Evolutionary conservation across 1,140 invertebrate genomes (phyloP).

Genomic region (Solen grandis): DNA sequence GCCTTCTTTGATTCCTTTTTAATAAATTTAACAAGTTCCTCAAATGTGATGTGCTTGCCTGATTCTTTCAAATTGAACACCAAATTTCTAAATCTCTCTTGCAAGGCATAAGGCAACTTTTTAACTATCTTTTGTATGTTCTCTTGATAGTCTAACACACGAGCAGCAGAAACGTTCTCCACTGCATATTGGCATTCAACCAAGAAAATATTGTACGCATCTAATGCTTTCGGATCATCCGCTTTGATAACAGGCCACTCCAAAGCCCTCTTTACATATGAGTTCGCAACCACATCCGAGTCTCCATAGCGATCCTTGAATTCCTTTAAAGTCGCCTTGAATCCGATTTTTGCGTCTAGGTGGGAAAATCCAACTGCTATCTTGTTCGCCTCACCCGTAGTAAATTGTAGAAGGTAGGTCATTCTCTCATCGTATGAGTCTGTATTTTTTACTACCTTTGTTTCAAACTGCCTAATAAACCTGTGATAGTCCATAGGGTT

Average conservation of each 20-base stretch:
- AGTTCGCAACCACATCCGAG: conserved; percentile 31
- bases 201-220: conserved; percentile 25
- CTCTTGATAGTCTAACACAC: neutral
- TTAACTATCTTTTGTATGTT: neutral
- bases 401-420: too few species aligned
- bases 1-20: conserved; percentile 4
- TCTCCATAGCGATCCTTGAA: conserved; percentile 47
- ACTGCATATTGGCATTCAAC: conserved; percentile 5
- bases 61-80: too few species aligned
- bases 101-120: too few species aligned
- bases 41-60: too few species aligned
- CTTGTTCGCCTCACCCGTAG: too few species aligned
- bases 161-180: too few species aligned
- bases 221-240: conserved; percentile 13
- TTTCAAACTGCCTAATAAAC: conserved; percentile 11
- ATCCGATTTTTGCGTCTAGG: conserved; percentile 30
- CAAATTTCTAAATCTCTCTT: too few species aligned
- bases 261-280: conserved; percentile 49
- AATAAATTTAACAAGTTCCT: conserved; percentile 6
- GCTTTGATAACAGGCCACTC: conserved; percentile 50
- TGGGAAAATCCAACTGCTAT: too few species aligned
- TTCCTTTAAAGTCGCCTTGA: conserved; percentile 32
- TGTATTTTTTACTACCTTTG: conserved; percentile 15
- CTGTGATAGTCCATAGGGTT: too few species aligned
- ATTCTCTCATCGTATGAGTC: conserved; percentile 17